Percentiles rank a stretch among this genome's conserved stretches.
phyloP scores from a whole-genome alignment of 2,888 invertebrate genomes.

The Troides aeacus region DNA sequence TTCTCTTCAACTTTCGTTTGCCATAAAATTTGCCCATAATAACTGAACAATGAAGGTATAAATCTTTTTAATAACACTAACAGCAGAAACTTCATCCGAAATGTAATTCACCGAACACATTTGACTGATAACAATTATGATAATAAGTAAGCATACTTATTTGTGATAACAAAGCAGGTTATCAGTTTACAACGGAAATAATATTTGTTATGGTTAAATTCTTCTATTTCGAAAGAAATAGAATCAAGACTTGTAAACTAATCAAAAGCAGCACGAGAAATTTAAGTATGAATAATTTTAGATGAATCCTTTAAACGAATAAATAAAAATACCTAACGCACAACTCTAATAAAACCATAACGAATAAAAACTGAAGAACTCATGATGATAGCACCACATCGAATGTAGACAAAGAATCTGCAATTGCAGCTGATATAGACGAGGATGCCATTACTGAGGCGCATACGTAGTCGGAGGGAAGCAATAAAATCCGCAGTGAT shows the following conservation, averaged over 20 bases:
- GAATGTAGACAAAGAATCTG: conserved; percentile 25
- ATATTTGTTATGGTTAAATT: background rate
- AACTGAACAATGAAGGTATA: no score
- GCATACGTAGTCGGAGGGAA: conserved; percentile 36
- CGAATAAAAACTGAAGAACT: conserved; percentile 6
- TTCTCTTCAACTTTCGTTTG: no score
- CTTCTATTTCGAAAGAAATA: background rate
- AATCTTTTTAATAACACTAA: no score
- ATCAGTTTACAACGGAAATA: no score
- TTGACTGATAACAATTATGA: no score
- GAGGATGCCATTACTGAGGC: conserved; percentile 13
- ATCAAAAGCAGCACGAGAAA: background rate
- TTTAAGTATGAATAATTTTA: no score
- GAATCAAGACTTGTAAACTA: background rate
- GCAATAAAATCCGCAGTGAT: conserved; percentile 39
- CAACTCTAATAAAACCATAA: background rate
- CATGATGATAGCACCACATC: background rate
- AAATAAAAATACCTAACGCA: background rate
- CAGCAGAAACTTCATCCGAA: no score
- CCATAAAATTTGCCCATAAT: no score
- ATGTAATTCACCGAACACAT: no score
- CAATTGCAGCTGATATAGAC: conserved; percentile 13
- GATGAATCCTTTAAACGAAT: background rate
- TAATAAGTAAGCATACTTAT: no score
- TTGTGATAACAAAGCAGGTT: no score